These are phyloP conservation scores for Mormyrus proboscirostris DNA, from an alignment of 2,797 vertebrate genomes.

Conservation along the genomic window DNA sequence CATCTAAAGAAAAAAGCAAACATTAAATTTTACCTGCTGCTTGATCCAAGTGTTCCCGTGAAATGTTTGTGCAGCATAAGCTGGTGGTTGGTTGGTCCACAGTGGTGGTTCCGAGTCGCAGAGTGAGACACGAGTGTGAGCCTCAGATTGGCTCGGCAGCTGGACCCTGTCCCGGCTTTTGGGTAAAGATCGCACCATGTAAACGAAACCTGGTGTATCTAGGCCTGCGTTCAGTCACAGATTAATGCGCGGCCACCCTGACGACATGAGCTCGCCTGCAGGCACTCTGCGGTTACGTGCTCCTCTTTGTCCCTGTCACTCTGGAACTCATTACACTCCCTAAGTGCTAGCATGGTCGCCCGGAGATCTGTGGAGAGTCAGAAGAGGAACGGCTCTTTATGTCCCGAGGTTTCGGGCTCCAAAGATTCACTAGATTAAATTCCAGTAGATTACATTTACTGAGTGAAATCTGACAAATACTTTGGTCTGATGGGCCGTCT, in stretches of 20 bases:
- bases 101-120: not conserved
- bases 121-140: not conserved
- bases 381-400: not conserved
- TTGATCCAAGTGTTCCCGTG: not conserved
- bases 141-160: not conserved
- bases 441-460: not conserved
- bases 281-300: not conserved
- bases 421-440: not conserved
- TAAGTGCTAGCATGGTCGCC: slow-evolving; percentile 20
- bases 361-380: slow-evolving; percentile 22
- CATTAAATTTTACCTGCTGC: not conserved
- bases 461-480: not conserved
- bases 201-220: not conserved
- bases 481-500: not conserved
- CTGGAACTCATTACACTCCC: slow-evolving; percentile 23
- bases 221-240: not conserved
- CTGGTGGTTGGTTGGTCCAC: not conserved
- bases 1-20: not conserved
- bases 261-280: not conserved
- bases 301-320: not conserved
- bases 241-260: not conserved
- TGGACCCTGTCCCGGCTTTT: not conserved
- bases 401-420: not conserved
- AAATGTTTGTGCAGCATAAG: not conserved
- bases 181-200: not conserved